Conservation (phyloP, 2,797 vertebrate genomes). For the Pseudotriccus pelzelni region DNA sequence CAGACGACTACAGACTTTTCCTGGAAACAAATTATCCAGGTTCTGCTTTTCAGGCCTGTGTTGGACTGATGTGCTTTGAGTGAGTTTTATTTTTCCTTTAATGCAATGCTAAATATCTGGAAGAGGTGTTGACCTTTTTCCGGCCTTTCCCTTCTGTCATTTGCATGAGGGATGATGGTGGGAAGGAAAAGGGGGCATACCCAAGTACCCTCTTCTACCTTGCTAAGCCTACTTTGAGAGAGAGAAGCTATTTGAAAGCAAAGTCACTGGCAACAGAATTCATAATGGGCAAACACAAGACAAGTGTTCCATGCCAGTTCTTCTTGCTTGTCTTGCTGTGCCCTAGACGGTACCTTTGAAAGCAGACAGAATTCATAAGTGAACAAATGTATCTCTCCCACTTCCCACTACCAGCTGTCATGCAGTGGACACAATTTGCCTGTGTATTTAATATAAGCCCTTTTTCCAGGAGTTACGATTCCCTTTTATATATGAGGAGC, state of each 20-base stretch:
- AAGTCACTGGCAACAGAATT: background rate
- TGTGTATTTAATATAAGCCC: background rate
- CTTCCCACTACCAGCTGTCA: background rate
- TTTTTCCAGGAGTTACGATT: background rate
- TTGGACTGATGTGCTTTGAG: background rate
- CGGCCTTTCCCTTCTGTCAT: background rate
- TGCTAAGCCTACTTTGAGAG: background rate
- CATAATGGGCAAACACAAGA: background rate
- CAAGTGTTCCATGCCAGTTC: background rate
- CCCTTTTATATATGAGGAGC: background rate
- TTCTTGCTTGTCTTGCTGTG: background rate
- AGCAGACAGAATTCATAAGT: background rate
- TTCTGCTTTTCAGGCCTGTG: background rate
- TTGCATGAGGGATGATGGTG: background rate
- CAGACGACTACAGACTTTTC: background rate
- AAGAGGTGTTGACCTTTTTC: background rate
- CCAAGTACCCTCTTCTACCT: background rate
- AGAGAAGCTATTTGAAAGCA: background rate
- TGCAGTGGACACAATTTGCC: background rate
- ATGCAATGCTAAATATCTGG: background rate
- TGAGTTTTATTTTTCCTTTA: background rate
- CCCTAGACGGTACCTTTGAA: background rate
- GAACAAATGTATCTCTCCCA: background rate
- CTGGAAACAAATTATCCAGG: background rate
- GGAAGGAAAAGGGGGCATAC: background rate